Evolutionary conservation across 1,140 invertebrate genomes (phyloP), one percentile per base, ranked within the genome.

Genomic region (Himalopsyche phryganea): DNA sequence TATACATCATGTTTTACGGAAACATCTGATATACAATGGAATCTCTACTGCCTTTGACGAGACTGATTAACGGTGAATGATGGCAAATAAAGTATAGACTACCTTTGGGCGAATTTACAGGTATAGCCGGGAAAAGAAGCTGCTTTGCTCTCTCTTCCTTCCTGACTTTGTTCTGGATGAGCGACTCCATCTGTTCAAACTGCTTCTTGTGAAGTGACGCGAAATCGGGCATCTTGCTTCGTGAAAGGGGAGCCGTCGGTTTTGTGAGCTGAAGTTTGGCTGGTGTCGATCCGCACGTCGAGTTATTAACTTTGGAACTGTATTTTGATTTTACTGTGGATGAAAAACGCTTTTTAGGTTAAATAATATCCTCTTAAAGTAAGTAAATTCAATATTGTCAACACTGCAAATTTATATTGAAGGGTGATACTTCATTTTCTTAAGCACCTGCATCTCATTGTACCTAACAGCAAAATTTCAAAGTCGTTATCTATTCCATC

Each of bases 131-230:
- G 32, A 58, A 71, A 6, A 75, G 67, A 46, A 81, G 61, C 23
- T 71, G 68, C 38, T 67, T 72, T 5, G 79, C 80, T 4, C 76
- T 78, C 59, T 71, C 73, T 35, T 76, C 78, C 69, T 74, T 81
- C 58, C 76, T 68, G 66, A 70, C 68, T 46, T 81, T 73, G 56
- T 80, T 78, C 66, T 86, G 81, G 18, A 80, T 72, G 10, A 86
- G 58, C 33, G 82, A 85, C 68, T 86, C 84, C 81, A 85, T 83
- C 65, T 80, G 78, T 3, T 73, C 73, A 61, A 85, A 85, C 42
- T 80, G 77, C 63, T 78, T 80, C 60, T 83, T 73, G 63, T 87
- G 85, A 35, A 87, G 78, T 5, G 79, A 77, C 3, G 79, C 75
- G 61, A 87, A 87, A 70, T 86, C 83, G 9, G 85, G 85, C 58